These are phyloP conservation scores for Crotalus adamanteus DNA, from an alignment of 2,797 vertebrate genomes.

Conservation along the genomic window DNA sequence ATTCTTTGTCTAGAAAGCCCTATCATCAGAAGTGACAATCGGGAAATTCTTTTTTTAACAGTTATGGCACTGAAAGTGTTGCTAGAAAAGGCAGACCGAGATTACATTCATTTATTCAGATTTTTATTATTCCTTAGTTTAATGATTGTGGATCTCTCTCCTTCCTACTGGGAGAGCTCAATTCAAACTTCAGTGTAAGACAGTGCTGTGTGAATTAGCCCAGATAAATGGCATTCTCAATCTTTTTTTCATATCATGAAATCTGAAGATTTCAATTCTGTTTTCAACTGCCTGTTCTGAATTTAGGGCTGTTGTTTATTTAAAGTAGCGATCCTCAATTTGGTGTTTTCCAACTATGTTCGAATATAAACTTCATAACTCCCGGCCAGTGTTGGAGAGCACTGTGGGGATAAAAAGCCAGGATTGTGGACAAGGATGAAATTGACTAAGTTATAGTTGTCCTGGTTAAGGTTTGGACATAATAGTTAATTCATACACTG, in stretches of 20 bases:
- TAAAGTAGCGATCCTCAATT: neutral
- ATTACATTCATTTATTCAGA: neutral
- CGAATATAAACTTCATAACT: neutral
- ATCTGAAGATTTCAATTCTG: neutral
- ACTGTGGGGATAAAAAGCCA: neutral
- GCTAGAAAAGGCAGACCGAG: neutral
- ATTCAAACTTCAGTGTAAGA: neutral
- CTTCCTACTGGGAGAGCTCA: neutral
- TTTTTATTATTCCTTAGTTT: neutral
- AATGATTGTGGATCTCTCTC: neutral
- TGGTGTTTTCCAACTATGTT: neutral
- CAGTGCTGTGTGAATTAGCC: neutral
- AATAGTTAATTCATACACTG: neutral
- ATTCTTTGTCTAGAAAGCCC: neutral
- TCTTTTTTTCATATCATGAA: neutral
- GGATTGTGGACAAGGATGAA: neutral
- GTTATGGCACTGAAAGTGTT: neutral
- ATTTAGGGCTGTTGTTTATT: neutral
- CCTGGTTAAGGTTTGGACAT: neutral
- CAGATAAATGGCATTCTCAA: neutral
- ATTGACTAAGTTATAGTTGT: neutral
- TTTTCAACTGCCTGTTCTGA: neutral
- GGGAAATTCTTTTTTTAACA: neutral
- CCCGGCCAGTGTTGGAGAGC: neutral
- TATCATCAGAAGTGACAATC: neutral